These are phyloP conservation scores for Pyrocephalus nanus DNA, from an alignment of 2,797 vertebrate species.

Conservation along the genomic window DNA sequence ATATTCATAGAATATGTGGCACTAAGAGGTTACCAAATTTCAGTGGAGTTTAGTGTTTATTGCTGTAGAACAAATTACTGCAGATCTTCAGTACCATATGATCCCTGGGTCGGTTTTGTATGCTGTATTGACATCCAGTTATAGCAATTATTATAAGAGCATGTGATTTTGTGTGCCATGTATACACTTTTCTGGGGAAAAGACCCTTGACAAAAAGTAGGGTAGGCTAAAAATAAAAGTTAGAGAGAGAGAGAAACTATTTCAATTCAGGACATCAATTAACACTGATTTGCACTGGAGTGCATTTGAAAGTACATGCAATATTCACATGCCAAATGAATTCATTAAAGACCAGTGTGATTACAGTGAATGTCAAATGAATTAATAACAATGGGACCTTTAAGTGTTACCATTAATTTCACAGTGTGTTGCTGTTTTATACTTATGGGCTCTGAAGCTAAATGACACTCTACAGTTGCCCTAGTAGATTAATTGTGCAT, in stretches of 20 bases:
- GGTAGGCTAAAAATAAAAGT: neutral
- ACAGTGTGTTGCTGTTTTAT: slow-evolving; percentile 79
- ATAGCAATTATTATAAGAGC: neutral
- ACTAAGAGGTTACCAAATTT: neutral
- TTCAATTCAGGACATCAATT: slow-evolving; percentile 65
- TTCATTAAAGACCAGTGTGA: slow-evolving; percentile 80
- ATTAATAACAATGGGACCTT: slow-evolving; percentile 82
- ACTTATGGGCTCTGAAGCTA: slow-evolving; percentile 76
- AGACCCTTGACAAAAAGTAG: slow-evolving; percentile 6
- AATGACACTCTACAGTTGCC: slow-evolving; percentile 76
- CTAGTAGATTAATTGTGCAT: slow-evolving; percentile 79
- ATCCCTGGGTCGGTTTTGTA: neutral
- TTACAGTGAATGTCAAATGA: slow-evolving; percentile 81
- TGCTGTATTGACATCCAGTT: neutral
- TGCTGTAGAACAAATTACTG: neutral
- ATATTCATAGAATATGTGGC: neutral
- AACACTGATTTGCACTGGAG: slow-evolving; percentile 69
- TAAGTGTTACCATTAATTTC: slow-evolving; percentile 80
- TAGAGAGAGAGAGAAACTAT: neutral
- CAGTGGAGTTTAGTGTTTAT: neutral
- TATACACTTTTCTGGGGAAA: neutral
- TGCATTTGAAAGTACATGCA: slow-evolving; percentile 65
- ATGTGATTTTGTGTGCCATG: neutral
- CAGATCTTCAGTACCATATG: neutral
- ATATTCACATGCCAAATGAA: slow-evolving; percentile 75